A percentile compares a stretch with the other conserved stretches of the same genome.
Evolutionary conservation across 2,797 vertebrate species (phyloP).

Genomic region (Spheniscus humboldti): DNA sequence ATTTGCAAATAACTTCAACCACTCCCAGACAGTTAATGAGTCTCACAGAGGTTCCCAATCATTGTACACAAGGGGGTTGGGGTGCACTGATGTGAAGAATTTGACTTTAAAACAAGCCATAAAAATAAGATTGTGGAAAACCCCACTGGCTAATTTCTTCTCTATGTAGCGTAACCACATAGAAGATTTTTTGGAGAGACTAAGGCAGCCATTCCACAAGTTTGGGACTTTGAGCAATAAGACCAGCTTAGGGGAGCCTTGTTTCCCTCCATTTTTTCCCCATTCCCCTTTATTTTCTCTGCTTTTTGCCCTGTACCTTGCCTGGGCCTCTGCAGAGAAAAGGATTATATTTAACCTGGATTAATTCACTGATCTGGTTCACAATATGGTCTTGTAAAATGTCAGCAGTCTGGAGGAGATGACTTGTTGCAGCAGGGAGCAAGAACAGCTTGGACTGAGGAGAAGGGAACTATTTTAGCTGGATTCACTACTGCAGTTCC

Average conservation of each 20-base stretch:
- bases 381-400: not conserved
- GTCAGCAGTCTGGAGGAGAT: not conserved
- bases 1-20: not conserved
- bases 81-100: not conserved
- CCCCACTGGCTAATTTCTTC: not conserved
- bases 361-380: not conserved
- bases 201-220: not conserved
- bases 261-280: not conserved
- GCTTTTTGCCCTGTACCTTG: not conserved
- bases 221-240: not conserved
- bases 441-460: not conserved
- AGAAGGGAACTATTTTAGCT: not conserved
- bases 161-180: not conserved
- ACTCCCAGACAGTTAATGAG: not conserved
- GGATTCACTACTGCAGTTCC: not conserved
- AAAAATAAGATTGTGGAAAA: not conserved
- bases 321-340: not conserved
- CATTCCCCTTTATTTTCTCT: not conserved
- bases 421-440: not conserved
- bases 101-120: not conserved
- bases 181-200: not conserved
- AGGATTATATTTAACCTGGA: not conserved
- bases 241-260: not conserved
- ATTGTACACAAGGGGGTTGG: not conserved
- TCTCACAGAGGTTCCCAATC: not conserved